These are phyloP conservation scores for Triplophysa rosa DNA, from an alignment of 2,113 vertebrate genomes.

Conservation along the genomic window DNA sequence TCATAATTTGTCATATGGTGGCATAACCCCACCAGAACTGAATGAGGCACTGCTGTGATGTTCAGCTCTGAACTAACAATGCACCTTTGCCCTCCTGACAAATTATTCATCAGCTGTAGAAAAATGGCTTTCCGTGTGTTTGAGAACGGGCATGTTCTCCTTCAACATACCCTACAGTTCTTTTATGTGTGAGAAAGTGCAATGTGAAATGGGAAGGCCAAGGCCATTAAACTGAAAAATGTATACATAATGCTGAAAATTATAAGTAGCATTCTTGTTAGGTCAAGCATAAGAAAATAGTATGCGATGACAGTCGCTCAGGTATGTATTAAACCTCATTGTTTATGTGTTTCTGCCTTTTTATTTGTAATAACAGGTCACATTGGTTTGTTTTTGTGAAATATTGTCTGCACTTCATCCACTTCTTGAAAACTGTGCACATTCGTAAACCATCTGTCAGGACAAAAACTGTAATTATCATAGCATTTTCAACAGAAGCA, in stretches of 20 bases:
- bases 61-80: slow-evolving; percentile 50
- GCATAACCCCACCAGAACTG: not conserved
- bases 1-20: too few relatives aligned
- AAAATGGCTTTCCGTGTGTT: not conserved
- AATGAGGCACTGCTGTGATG: slow-evolving; percentile 19
- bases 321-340: not conserved
- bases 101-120: slow-evolving; percentile 51
- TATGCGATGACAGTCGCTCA: not conserved
- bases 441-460: not conserved
- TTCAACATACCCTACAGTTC: not conserved
- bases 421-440: not conserved
- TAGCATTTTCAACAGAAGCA: slow-evolving; percentile 3
- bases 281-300: not conserved
- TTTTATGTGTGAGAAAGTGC: slow-evolving; percentile 10
- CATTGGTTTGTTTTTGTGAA: not conserved
- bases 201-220: slow-evolving; percentile 17
- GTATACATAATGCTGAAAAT: slow-evolving; percentile 29
- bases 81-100: not conserved
- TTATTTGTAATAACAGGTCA: not conserved
- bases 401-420: too few relatives aligned
- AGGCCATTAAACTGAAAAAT: slow-evolving; percentile 11
- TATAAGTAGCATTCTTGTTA: not conserved
- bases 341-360: not conserved
- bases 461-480: not conserved
- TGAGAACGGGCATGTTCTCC: not conserved